Base-by-base conservation (phyloP, 2,797 vertebrate genomes). In the Oceanodroma leucorhoa region DNA sequence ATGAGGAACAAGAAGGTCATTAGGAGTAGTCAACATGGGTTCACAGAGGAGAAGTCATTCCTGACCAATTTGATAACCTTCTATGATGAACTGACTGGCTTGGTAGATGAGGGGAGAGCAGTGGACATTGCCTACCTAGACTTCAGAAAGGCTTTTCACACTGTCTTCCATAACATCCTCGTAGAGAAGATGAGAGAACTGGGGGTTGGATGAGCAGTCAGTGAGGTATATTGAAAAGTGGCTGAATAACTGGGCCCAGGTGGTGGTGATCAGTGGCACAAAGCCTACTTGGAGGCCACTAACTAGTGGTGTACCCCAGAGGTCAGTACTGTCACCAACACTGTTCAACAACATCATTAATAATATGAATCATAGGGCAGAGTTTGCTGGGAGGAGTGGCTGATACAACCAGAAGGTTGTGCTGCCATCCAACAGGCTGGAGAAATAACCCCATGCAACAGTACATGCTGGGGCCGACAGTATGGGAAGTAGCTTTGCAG, bases 381-480 rank as follows among this genome's bases (percentile, higher is more conserved):
- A 50, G 13, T 62, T 67, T 77, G 6, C 50, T 84, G 14, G 15
- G 9, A 55, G 7, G 12, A 64, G 26, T 32, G 6, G n/a, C 3
- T 62, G 29, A 18, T 55, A 41, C 2, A 67, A 11, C 27, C 26
- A 79, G 62, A 65, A 70, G 14, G 17, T 29, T 64, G 26, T 69
- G 40, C 21, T 60, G 34, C 24, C 15, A 36, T 65, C 7, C 62
- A 29, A 13, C 13, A 67, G 43, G 23, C 38, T 57, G 48, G 7
- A 67, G 29, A 54, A 83, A 57, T 41, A 73, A 78, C 40, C 19
- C 11, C 5, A 17, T n/a, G 10, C 11, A 58, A 27, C 8, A 43
- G 13, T 36, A 46, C 6, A 6, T 48, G 22, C 7, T 1, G 2
- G 24, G 9, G 5, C 9, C 0, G 0, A 45, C 9, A 23, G 14